phyloP scores from a whole-genome alignment of 2,113 vertebrate genomes.

The Melanostigma gelatinosum region DNA sequence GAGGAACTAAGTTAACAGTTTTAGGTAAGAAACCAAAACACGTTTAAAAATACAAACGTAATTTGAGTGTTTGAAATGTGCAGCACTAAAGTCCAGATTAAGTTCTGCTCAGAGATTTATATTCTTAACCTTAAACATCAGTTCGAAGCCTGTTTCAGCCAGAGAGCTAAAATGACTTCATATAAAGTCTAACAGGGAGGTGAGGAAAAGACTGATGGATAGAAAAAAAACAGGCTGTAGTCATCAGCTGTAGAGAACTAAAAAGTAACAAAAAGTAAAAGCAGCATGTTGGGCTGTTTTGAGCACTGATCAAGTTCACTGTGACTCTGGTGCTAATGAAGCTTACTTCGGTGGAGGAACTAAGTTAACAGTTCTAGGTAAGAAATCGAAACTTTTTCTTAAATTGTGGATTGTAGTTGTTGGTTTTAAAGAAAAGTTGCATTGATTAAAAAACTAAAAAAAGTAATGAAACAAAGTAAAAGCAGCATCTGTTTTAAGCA shows the following conservation, averaged over 20 bases:
- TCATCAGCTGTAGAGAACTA: background rate
- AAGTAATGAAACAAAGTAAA: background rate
- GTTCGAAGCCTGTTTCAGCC: background rate
- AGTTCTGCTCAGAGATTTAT: background rate
- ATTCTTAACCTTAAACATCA: background rate
- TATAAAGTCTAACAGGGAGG: background rate
- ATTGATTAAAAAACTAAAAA: background rate
- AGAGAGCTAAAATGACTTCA: background rate
- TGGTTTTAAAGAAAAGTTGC: background rate
- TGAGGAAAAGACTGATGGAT: background rate
- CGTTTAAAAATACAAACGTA: background rate
- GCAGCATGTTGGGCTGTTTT: background rate
- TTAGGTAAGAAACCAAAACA: constrained; percentile 20
- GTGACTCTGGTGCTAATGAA: constrained; percentile 37
- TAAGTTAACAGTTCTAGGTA: constrained; percentile 54
- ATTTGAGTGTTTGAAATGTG: background rate
- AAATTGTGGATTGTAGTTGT: background rate
- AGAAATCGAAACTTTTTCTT: background rate
- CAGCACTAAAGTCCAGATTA: background rate
- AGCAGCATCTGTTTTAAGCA: background rate
- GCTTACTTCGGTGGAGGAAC: constrained; percentile 77
- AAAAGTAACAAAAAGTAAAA: background rate
- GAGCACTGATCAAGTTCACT: constrained; percentile 24
- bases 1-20: constrained; percentile 67
- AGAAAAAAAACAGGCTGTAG: background rate